Conservation (phyloP, 1,140 invertebrate species). For the Marisa cornuarietis region DNA sequence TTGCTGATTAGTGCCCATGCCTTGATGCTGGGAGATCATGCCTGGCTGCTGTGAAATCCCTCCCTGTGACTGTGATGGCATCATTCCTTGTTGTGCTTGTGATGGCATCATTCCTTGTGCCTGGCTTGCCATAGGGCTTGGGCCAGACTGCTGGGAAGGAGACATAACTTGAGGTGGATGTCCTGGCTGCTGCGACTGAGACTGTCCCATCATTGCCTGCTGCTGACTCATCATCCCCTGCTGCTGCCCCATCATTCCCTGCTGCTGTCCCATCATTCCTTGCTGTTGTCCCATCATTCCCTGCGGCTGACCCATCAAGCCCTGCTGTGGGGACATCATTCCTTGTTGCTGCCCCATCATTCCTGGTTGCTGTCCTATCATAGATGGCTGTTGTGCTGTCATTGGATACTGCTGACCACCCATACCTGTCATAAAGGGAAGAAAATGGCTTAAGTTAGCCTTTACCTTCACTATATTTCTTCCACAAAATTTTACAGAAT, state of each 20-base stretch:
- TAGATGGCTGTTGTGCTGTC: slow-evolving; percentile 21
- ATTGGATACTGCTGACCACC: slow-evolving; percentile 34
- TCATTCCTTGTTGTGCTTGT: slow-evolving; percentile 15
- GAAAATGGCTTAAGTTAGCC: background rate
- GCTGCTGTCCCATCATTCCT: slow-evolving; percentile 11
- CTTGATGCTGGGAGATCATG: slow-evolving; percentile 46
- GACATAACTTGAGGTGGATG: slow-evolving; percentile 35
- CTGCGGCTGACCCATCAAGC: slow-evolving; percentile 37
- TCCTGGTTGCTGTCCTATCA: slow-evolving; percentile 17
- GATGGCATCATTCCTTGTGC: slow-evolving; percentile 25
- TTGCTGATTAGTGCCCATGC: slow-evolving; percentile 49
- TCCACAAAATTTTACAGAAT: too few relatives aligned
- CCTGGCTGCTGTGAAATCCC: background rate
- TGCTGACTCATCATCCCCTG: slow-evolving; percentile 25
- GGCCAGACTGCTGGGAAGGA: slow-evolving; percentile 17
- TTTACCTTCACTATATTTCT: background rate
- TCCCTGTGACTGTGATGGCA: slow-evolving; percentile 3
- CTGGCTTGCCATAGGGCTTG: slow-evolving; percentile 13
- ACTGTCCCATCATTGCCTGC: slow-evolving; percentile 16
- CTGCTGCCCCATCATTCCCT: slow-evolving; percentile 31
- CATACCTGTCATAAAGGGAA: background rate
- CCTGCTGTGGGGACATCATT: slow-evolving; percentile 20
- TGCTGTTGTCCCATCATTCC: slow-evolving; percentile 28
- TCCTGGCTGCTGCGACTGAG: slow-evolving; percentile 9
- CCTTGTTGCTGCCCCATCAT: slow-evolving; percentile 33